These are phyloP conservation scores for Salpingus planirostris DNA, from an alignment of 2,888 invertebrate species.

Conservation along the genomic window DNA sequence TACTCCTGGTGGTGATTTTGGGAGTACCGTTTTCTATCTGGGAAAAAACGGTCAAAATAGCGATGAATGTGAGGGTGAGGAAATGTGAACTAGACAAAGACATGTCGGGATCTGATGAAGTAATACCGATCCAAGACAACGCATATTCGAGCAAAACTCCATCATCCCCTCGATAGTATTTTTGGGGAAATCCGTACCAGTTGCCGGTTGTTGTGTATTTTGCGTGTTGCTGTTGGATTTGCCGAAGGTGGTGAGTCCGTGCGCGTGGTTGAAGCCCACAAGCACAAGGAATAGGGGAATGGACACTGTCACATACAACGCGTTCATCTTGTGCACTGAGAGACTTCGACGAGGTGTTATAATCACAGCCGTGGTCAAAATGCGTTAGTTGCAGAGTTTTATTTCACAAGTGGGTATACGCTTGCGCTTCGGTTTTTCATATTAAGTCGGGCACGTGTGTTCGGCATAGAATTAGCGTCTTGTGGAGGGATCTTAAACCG, in stretches of 20 bases:
- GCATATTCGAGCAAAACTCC: slow-evolving; percentile 20
- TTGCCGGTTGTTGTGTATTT: slow-evolving; percentile 22
- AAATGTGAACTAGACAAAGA: slow-evolving; percentile 11
- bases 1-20: neutral
- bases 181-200: slow-evolving; percentile 27
- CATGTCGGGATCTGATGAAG: slow-evolving; percentile 13
- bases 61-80: slow-evolving; percentile 10
- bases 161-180: slow-evolving; percentile 5
- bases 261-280: slow-evolving; percentile 42
- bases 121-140: slow-evolving; percentile 22
- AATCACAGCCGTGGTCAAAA: slow-evolving; percentile 32
- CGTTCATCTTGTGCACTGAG: slow-evolving; percentile 33
- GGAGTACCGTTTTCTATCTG: slow-evolving; percentile 5
- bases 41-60: slow-evolving; percentile 11
- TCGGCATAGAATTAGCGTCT: slow-evolving; percentile 34
- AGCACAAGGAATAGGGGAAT: slow-evolving; percentile 47
- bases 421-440: slow-evolving; percentile 28
- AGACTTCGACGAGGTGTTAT: slow-evolving; percentile 23
- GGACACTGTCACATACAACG: slow-evolving; percentile 42
- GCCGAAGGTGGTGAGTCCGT: slow-evolving; percentile 41
- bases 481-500: slow-evolving; percentile 32
- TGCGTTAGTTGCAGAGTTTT: slow-evolving; percentile 25
- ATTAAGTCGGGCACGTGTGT: slow-evolving; percentile 33
- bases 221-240: slow-evolving; percentile 31
- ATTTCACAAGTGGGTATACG: slow-evolving; percentile 17